phyloP scores from a whole-genome alignment of 2,888 invertebrate species.

The Phalera bucephala region DNA sequence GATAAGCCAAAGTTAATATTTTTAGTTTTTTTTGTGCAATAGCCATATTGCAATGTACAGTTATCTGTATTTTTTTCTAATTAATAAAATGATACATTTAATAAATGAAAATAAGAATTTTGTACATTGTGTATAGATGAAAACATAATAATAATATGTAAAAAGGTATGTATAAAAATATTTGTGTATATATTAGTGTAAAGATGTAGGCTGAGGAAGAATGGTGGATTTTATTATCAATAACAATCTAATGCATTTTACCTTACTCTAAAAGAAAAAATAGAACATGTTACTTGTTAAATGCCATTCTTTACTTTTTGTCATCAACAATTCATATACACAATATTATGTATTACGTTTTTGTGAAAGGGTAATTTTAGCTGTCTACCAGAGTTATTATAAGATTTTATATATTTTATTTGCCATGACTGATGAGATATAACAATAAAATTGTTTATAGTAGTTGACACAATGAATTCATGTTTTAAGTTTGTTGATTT shows the following conservation, averaged over 20 bases:
- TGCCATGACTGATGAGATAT: conserved; percentile 40
- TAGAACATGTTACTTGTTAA: conserved; percentile 26
- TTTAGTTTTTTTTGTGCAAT: conserved; percentile 78
- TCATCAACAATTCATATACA: conserved; percentile 30
- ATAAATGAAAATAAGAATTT: conserved; percentile 53
- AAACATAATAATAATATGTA: conserved; percentile 48
- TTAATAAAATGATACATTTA: conserved; percentile 55
- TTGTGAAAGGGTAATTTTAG: conserved; percentile 70
- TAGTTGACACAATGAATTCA: conserved; percentile 1
- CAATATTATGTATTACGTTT: conserved; percentile 38
- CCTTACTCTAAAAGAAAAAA: conserved; percentile 14
- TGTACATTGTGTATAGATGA: conserved; percentile 79
- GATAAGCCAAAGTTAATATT: conserved; percentile 80
- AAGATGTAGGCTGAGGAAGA: conserved; percentile 42
- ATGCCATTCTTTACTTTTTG: conserved; percentile 25
- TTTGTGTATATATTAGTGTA: conserved; percentile 58
- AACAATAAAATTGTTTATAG: conserved; percentile 31
- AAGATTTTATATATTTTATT: conserved; percentile 40
- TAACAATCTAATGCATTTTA: conserved; percentile 7
- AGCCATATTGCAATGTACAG: conserved; percentile 78
- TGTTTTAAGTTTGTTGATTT: conserved; percentile 13
- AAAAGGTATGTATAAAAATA: conserved; percentile 68
- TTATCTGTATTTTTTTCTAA: conserved; percentile 59
- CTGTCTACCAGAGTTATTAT: conserved; percentile 58
- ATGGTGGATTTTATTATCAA: conserved; percentile 23